Evolutionary conservation across 2,888 invertebrate genomes (phyloP), one percentile per base, ranked within the genome.

Genomic region (Terebella lapidaria): DNA sequence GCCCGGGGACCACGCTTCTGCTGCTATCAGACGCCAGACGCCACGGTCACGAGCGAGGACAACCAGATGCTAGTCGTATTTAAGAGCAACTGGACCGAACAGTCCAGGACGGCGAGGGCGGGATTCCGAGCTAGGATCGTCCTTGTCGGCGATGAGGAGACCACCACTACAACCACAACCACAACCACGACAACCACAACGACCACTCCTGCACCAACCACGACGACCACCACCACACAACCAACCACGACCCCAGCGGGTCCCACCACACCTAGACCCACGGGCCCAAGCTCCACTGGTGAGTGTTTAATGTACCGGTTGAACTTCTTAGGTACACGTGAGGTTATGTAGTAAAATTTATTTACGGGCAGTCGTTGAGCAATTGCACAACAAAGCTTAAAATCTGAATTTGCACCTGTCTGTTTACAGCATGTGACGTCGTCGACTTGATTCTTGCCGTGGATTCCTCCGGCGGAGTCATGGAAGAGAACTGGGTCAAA

Each of bases 31-130:
- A 28, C 27, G 1, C 66, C 68, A 3, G 26, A 24, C 20, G 51
- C 30, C 1, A 51, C 42, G 15, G 18, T 63, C 15, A 52, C 45
- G 15, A 60, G 60, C n/a, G 60, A 60, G 45, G 46, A 45, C 5
- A 52, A 60, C 22, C 62, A 68, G 25, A 63, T 65, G 60, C 35
- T 61, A 56, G 28, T 68, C 25, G 28, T 64, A 18, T 67, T 68
- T 57, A 56, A 58, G 42, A 54, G 58, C 4, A 62, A 66, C 56
- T 65, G 28, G 45, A 26, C 30, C 24, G 54, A 27, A n/a, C 10
- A 35, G 3, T 57, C 45, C 42, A 5, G n/a, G 22, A 54, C 61
- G 15, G 59, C 47, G 20, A 57, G 35, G 20, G 18, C 54, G 25
- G 62, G 62, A 24, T 62, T 62, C 60, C n/a, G n/a, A n/a, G n/a